These are phyloP conservation scores for Chaetorhynchus papuensis DNA, from an alignment of 2,113 vertebrate genomes.

Conservation along the genomic window DNA sequence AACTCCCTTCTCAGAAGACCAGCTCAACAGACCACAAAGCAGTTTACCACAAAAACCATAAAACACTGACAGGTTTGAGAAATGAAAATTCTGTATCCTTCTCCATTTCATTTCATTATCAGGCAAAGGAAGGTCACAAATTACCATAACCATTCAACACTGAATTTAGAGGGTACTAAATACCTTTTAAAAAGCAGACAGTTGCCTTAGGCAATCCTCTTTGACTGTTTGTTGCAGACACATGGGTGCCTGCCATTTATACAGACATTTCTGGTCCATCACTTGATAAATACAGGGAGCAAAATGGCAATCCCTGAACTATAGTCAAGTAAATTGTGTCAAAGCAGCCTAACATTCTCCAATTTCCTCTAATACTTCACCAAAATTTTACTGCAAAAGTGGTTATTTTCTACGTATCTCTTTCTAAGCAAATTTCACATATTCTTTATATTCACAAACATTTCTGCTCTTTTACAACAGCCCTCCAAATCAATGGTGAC, in stretches of 20 bases:
- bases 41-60: background rate
- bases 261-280: background rate
- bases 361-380: background rate
- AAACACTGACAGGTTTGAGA: conserved; percentile 21
- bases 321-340: background rate
- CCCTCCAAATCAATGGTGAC: background rate
- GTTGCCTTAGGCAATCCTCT: conserved; percentile 3
- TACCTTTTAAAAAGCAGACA: background rate
- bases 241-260: background rate
- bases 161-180: background rate
- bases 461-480: background rate
- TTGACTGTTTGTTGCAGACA: background rate
- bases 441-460: background rate
- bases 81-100: conserved; percentile 23
- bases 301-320: background rate
- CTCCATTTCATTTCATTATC: conserved; percentile 28
- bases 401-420: background rate
- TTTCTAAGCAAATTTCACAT: background rate
- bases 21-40: background rate
- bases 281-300: background rate
- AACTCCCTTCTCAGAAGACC: background rate
- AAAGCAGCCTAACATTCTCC: background rate
- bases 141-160: conserved; percentile 46
- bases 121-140: conserved; percentile 61
- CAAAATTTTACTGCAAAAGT: background rate